Evolutionary conservation across 2,797 vertebrate species (phyloP), one percentile per base, ranked within the genome.

Genomic region (Philypnodon macrostomus): DNA sequence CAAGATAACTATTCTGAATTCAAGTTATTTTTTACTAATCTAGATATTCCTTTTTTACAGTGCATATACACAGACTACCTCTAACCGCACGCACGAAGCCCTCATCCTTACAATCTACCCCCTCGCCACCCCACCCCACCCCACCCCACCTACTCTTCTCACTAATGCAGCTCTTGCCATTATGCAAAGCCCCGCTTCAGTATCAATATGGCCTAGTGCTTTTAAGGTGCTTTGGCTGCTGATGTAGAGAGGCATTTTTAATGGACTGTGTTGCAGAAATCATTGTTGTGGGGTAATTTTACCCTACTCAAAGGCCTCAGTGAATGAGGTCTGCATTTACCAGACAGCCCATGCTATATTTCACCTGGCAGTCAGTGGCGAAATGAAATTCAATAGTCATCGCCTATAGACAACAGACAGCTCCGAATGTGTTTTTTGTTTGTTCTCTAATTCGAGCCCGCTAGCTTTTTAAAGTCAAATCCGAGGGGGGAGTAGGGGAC

Each of bases 211-310:
- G 92, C 90, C 90, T 90, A 88, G 91, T 94, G 93, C 93, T 95
- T 95, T 95, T 97, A 94, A 96, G 93, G 93, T 95, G 93, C 93
- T 90, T 93, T 91, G 91, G 91, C 91, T 92, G 92, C 88, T 90
- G 94, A 95, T 96, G 92, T 93, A 89, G 91, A 88, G 88, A 96
- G 93, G 90, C 92, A 92, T 92, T 92, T 95, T 94, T 95, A 95
- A 96, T 95, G 92, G 93, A 93, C 92, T 93, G 91, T 89, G 92
- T 93, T 93, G 86, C 88, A 90, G 92, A 93, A 93, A 64, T 93
- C 91, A 92, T 94, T 95, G 94, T 91, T 92, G 87, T 91, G 81
- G 80, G 85, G 84, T 87, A 87, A 83, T 86, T 88, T 87, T 87
- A 86, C 84, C 83, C 83, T 70, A 71, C 85, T 86, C 85, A 86